Base-by-base conservation (phyloP, 2,888 invertebrate genomes). In the Microctonus brassicae region DNA sequence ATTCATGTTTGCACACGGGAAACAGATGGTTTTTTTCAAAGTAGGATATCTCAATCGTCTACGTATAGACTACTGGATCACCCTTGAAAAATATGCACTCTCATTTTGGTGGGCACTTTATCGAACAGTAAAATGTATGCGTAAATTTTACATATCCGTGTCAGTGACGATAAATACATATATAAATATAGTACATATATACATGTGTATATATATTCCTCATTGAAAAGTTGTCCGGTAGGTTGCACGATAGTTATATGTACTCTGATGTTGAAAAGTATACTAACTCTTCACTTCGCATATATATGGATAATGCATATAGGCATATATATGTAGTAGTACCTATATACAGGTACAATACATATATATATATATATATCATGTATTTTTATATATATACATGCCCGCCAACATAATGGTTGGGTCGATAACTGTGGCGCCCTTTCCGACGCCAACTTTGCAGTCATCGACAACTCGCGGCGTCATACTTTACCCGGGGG, bases 341-440 rank as follows among this genome's bases (percentile, higher is more conserved):
- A n/a, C n/a, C n/a, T 58, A 17, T 3, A n/a, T 10, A 33, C 58
- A 39, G 39, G 24, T 53, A 53, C 1, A 20, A 53, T 53, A 53
- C 10, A 9, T 52, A 17, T 52, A 1, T 47, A 9, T 52, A 17
- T 52, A 1, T 47, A n/a, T n/a, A n/a, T n/a, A n/a, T n/a, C n/a
- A n/a, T n/a, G n/a, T n/a, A n/a, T 52, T 20, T 53, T 22, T 53
- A 52, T n/a, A 34, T 29, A 34, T 67, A 17, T 66, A 39, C 24
- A 22, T 39, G 20, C 64, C 66, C 61, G 69, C 70, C 66, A 64
- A 65, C 70, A 64, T 75, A 73, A 75, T 74, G 72, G 77, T 61
- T 42, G 75, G 72, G 64, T 75, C 77, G 74, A 77, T 76, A 76
- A 67, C 74, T 57, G 39, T 53, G 69, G 69, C 71, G 62, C 64